Evolutionary conservation across 2,888 invertebrate genomes (phyloP).

Genomic region (Lasioglossum marginatum): DNA sequence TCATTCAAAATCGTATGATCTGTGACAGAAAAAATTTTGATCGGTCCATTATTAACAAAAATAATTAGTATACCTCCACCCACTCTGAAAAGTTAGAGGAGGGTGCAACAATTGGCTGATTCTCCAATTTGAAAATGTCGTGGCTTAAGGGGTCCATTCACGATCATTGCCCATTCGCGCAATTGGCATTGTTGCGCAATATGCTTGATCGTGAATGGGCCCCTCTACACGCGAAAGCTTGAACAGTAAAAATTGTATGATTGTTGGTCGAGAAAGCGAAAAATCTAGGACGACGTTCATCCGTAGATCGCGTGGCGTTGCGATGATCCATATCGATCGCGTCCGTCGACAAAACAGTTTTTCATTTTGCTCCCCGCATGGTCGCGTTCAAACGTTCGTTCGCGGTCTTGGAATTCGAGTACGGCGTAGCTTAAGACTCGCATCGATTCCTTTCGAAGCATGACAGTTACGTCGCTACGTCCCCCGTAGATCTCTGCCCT

Average conservation of each 20-base stretch:
- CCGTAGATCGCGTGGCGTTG: not conserved
- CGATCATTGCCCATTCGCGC: no score
- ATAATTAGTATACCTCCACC: not conserved
- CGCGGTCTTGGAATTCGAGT: slow-evolving; percentile 40
- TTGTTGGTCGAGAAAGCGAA: not conserved
- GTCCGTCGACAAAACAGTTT: not conserved
- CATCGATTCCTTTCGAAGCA: slow-evolving; percentile 56
- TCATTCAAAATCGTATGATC: not conserved
- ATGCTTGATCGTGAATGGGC: no score
- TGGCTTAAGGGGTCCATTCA: no score
- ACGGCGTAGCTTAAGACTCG: slow-evolving; percentile 47
- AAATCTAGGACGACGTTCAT: not conserved
- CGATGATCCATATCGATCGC: not conserved
- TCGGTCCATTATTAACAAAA: not conserved
- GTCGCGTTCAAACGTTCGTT: slow-evolving; percentile 62
- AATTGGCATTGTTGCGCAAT: no score
- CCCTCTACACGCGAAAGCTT: no score
- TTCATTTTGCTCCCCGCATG: slow-evolving; percentile 17
- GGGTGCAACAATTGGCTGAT: not conserved
- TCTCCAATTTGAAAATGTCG: not conserved
- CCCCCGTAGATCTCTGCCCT: slow-evolving; percentile 33
- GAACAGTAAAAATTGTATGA: not conserved
- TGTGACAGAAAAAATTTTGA: not conserved
- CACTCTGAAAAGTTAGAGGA: not conserved
- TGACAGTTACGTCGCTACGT: slow-evolving; percentile 48